Conservation (phyloP, 2,797 vertebrate genomes). For the Phoeniculus purpureus region DNA sequence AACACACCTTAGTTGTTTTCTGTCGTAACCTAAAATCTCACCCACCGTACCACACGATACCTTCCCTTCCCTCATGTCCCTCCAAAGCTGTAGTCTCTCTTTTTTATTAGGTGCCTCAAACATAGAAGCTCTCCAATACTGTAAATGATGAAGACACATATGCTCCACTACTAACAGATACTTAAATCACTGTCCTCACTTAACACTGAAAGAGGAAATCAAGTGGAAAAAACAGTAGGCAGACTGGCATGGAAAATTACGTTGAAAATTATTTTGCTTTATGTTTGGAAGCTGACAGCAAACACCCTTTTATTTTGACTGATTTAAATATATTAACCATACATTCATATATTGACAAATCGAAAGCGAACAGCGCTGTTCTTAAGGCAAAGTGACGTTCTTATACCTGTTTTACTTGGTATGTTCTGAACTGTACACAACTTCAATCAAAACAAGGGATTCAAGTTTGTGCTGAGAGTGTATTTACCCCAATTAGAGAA, state of each 20-base stretch:
- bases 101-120: conserved; percentile 18
- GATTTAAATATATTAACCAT: not conserved
- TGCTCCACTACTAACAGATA: not conserved
- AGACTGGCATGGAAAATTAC: not conserved
- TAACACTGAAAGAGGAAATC: not conserved
- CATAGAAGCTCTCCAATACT: not conserved
- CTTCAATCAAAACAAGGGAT: not conserved
- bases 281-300: not conserved
- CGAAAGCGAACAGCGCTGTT: not conserved
- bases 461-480: not conserved
- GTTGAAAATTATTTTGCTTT: not conserved
- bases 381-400: not conserved
- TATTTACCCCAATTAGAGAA: not conserved
- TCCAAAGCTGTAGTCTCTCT: conserved; percentile 16
- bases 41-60: not conserved
- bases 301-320: not conserved
- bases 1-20: not conserved
- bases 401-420: not conserved
- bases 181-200: not conserved
- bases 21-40: not conserved
- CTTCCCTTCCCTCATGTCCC: not conserved
- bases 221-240: not conserved
- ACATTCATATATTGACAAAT: not conserved
- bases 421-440: not conserved
- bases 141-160: not conserved